phyloP scores from a whole-genome alignment of 2,113 vertebrate genomes.

The Calyptomena viridis region DNA sequence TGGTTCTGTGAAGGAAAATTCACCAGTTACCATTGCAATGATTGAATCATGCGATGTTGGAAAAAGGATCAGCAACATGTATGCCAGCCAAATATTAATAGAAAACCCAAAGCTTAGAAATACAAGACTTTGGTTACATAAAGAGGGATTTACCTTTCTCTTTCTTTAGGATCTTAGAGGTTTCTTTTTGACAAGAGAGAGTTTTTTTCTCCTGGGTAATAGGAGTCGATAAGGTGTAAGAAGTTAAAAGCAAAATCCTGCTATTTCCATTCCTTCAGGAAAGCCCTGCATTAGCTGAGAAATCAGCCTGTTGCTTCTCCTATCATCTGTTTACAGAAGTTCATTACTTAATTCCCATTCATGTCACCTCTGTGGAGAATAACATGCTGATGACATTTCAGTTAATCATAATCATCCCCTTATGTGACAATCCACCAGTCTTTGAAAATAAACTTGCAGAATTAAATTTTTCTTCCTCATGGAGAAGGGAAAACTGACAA shows the following conservation, averaged over 20 bases:
- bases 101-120: not conserved
- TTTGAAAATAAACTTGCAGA: conserved; percentile 49
- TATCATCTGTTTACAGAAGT: not conserved
- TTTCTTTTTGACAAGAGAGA: conserved; percentile 4
- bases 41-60: not conserved
- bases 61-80: not conserved
- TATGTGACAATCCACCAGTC: conserved; percentile 27
- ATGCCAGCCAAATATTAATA: not conserved
- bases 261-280: not conserved
- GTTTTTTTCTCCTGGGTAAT: not conserved
- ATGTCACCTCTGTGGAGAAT: not conserved
- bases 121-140: not conserved
- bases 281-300: conserved; percentile 7
- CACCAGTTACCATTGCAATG: conserved; percentile 29
- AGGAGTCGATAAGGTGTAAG: not conserved
- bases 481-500: not conserved
- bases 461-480: not conserved
- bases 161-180: not conserved
- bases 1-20: conserved; percentile 52
- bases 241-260: not conserved
- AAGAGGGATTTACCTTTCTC: not conserved
- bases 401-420: conserved; percentile 35
- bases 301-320: conserved; percentile 22
- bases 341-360: conserved; percentile 55
- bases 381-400: conserved; percentile 52